phyloP scores from a whole-genome alignment of 2,888 invertebrate species.

The Parapristionchus giblindavisi region DNA sequence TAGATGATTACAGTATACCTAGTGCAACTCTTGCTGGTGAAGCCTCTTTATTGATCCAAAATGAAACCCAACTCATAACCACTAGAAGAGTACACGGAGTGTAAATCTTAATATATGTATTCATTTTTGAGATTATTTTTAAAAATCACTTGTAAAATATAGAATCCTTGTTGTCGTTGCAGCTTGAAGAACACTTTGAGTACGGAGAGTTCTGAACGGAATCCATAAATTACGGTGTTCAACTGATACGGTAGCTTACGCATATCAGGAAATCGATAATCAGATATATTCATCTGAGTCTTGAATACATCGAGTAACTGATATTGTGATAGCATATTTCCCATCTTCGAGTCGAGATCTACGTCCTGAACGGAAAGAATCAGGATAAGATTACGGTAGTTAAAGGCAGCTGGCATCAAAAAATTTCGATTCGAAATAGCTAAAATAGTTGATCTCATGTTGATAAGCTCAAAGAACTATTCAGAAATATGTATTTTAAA shows the following conservation, averaged over 20 bases:
- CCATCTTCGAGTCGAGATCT: conserved; percentile 86
- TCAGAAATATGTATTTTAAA: no score
- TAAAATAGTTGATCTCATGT: no score
- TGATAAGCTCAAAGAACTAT: no score
- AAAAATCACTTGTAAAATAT: conserved; percentile 73
- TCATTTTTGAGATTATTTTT: background rate
- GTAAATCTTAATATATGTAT: conserved; percentile 72
- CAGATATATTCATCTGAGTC: conserved; percentile 60
- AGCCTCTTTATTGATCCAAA: conserved; percentile 77
- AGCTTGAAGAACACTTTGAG: conserved; percentile 81
- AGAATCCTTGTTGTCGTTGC: conserved; percentile 84
- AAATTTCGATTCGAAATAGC: no score
- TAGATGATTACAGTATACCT: conserved; percentile 72
- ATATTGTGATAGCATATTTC: conserved; percentile 91
- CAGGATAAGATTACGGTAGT: background rate
- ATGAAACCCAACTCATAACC: conserved; percentile 79
- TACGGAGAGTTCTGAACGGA: conserved; percentile 58
- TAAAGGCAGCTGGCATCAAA: no score
- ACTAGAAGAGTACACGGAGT: conserved; percentile 72
- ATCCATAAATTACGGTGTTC: background rate
- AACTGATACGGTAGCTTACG: conserved; percentile 41
- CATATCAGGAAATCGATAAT: conserved; percentile 48
- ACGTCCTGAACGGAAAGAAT: conserved; percentile 48
- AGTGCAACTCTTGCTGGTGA: conserved; percentile 84
- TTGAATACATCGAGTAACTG: conserved; percentile 78